Base-by-base conservation (phyloP, 2,113 vertebrate species). In the Himantopus leucocephalus region DNA sequence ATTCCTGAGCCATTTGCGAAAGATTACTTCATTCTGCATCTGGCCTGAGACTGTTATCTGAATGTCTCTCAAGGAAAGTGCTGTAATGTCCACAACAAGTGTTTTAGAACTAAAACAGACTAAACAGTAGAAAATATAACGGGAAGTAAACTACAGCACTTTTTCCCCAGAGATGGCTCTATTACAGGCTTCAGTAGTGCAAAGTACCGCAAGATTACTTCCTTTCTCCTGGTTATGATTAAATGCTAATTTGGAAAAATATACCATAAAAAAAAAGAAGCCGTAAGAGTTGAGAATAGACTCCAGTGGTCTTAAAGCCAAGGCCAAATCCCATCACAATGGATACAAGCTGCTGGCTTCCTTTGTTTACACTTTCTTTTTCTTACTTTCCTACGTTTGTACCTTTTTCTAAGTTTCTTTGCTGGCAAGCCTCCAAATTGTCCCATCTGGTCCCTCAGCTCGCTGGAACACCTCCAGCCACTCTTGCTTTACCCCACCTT, bases 181-280 rank as follows among this genome's bases (percentile, higher is more conserved):
- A 35, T 96, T 96, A 87, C 93, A 92, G 64, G 43, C 62, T 94
- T 82, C 84, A 78, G 59, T 43, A 95, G 37, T 60, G 60, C 21
- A 55, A 91, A 89, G 64, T 81, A 89, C 35, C 47, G 64, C 43
- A 85, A 73, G 27, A 92, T 72, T 81, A 87, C 11, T 91, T 96
- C 91, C 50, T 70, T 96, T 70, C 68, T 70, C 68, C 80, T 71
- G 88, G 62, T 84, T 94, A 79, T 92, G 55, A 96, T 81, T 89
- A 93, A 96, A 92, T 83, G 60, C 72, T 89, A 76, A 93, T 93
- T 81, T 95, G 39, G 55, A 91, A 93, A 88, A 71, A 92, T 39
- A 26, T 67, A 77, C 30, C 13, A 71, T 30, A 9, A 77, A 80
- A 71, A 91, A 41, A 41, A 45, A 86, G 30, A 26, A 68, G 7